Conservation (phyloP, 2,113 vertebrate species). For the Elephantulus edwardii region DNA sequence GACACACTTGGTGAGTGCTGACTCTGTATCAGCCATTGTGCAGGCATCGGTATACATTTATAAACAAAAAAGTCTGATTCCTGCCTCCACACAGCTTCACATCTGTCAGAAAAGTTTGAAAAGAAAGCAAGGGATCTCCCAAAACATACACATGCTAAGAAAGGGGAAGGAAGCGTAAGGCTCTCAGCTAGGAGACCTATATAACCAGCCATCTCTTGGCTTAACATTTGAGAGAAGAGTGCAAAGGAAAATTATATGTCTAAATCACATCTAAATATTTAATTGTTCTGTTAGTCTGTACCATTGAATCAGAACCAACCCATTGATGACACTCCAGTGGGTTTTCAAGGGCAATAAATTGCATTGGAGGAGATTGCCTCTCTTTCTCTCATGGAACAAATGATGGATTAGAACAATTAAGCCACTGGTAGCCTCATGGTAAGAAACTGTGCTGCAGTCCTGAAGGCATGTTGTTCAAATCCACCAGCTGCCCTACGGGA, state of each 20-base stretch:
- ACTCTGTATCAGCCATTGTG: not conserved
- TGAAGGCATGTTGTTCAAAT: no score
- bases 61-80: slow-evolving; percentile 15
- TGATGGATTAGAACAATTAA: no score
- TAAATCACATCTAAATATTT: no score
- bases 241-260: not conserved
- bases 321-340: no score
- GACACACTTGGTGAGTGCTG: not conserved
- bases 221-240: not conserved
- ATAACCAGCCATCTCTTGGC: not conserved
- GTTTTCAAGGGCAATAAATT: no score
- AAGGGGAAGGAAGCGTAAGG: not conserved
- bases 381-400: no score
- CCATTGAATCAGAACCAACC: no score
- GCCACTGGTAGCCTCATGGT: no score
- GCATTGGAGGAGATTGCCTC: no score
- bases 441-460: no score
- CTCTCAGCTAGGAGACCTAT: not conserved
- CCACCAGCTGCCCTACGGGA: no score
- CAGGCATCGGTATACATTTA: not conserved
- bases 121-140: not conserved
- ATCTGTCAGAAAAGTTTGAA: slow-evolving; percentile 15
- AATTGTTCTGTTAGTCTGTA: no score
- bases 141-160: not conserved
- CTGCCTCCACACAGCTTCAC: not conserved